Evolutionary conservation across 64 coral and sea anemone genomes (phyloP).

Genomic region (Montipora foliosa): DNA sequence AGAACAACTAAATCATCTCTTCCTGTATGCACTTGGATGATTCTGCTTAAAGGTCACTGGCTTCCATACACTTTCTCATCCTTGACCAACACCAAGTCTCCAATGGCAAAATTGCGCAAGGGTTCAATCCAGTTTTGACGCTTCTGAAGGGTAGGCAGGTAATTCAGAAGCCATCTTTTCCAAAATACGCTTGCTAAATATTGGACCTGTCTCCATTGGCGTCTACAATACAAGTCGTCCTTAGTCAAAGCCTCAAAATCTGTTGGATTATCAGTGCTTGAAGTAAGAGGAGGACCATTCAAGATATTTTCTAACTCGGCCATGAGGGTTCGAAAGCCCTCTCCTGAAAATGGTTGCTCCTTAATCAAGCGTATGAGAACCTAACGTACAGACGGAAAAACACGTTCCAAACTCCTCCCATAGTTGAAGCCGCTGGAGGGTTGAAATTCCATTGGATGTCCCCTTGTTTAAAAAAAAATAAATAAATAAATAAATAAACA

Average conservation of each 20-base stretch:
- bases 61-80: too few species aligned
- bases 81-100: too few species aligned
- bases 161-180: constrained; percentile 41
- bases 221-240: background rate
- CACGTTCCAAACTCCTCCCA: too few species aligned
- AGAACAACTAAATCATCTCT: too few species aligned
- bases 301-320: too few species aligned
- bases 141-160: constrained; percentile 33
- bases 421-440: too few species aligned
- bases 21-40: too few species aligned
- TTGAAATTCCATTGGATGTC: too few species aligned
- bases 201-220: constrained; percentile 15
- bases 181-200: constrained; percentile 28
- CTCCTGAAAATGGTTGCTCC: background rate
- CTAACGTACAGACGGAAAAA: background rate
- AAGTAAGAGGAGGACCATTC: constrained; percentile 28
- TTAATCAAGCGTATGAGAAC: background rate
- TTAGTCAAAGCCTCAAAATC: background rate
- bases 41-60: too few species aligned
- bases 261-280: background rate
- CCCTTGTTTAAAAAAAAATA: too few species aligned
- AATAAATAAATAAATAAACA: too few species aligned
- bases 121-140: constrained; percentile 38
- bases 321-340: constrained; percentile 6
- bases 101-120: too few species aligned